Evolutionary conservation across 2,888 invertebrate species (phyloP), one percentile per base, ranked within the genome.

Genomic region (Eugnorisma glareosa): DNA sequence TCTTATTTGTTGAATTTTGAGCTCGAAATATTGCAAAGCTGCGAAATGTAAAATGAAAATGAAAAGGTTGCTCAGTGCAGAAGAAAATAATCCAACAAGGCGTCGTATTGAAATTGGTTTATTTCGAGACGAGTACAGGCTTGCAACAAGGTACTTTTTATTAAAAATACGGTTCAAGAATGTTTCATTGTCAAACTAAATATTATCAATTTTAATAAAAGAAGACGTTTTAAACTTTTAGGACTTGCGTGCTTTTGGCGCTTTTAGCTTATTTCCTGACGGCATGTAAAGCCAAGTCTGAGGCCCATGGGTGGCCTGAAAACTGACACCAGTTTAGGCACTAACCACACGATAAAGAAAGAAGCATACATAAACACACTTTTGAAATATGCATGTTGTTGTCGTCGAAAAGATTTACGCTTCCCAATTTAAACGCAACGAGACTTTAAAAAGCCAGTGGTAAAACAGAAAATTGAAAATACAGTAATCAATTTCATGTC

Each of bases 91-190:
- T 67, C 31, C 31, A 70, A 82, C 61, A 67, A 57, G 59, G 43
- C 54, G 1, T 80, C 35, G 48, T 70, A 82, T 70, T 80, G 69
- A 82, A 82, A 80, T 37, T n/a, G 31, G 43, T 76, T 76, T 76
- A 67, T 69, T 79, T 57, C 40, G 35, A 73, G 18, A 48, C 40
- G 35, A 73, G 64, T 15, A 35, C 64, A 48, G 45, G 24, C 35
- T 66, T 48, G 43, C 35, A 66, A 74, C 15, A 59, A 57, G 57
- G 15, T 35, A 28, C 10, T 28, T 80, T 73, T 74, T 57, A 28
- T 48, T n/a, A 59, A 81, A 81, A 73, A 35, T 43, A 59, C 43
- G 13, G 35, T 48, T 57, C 18, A 63, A 40, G 18, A 40, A 35
- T 57, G 4, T 48, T 73, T 57, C 40, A 73, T 57, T 24, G 40